Conservation (phyloP, 2,113 vertebrate genomes). For the Stictonetta naevosa region DNA sequence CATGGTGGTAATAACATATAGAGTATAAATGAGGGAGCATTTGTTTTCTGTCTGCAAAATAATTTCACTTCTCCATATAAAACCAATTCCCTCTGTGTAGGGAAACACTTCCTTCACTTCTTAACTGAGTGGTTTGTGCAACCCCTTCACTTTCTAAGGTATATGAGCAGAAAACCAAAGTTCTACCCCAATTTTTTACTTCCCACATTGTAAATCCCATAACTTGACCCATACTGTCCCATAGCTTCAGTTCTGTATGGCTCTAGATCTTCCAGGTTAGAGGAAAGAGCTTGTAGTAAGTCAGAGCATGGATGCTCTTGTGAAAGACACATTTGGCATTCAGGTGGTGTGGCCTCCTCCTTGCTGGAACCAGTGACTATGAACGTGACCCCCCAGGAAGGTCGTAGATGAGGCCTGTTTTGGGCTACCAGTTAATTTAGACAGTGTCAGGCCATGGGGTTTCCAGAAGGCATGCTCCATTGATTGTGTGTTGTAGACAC, state of each 20-base stretch:
- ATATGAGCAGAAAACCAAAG: not conserved
- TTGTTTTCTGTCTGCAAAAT: not conserved
- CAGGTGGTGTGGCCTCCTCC: not conserved
- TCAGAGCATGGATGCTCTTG: not conserved
- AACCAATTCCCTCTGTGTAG: not conserved
- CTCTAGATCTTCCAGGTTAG: not conserved
- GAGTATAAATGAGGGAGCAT: not conserved
- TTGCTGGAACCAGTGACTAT: not conserved
- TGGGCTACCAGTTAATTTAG: not conserved
- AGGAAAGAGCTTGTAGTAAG: not conserved
- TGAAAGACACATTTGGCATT: rapidly evolving
- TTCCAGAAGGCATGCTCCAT: rapidly evolving
- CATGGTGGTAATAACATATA: not conserved
- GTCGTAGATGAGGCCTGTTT: rapidly evolving
- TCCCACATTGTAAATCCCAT: not conserved
- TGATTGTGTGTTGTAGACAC: rapidly evolving
- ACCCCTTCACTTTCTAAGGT: not conserved
- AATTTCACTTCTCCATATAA: not conserved
- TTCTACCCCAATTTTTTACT: not conserved
- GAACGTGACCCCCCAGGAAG: rapidly evolving
- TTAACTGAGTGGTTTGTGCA: not conserved
- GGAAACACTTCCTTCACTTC: not conserved
- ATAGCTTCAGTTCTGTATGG: not conserved
- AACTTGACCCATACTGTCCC: not conserved
- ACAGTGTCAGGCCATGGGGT: too few species aligned